Conservation (phyloP, 2,888 invertebrate species). For the Gandaritis pyraliata region DNA sequence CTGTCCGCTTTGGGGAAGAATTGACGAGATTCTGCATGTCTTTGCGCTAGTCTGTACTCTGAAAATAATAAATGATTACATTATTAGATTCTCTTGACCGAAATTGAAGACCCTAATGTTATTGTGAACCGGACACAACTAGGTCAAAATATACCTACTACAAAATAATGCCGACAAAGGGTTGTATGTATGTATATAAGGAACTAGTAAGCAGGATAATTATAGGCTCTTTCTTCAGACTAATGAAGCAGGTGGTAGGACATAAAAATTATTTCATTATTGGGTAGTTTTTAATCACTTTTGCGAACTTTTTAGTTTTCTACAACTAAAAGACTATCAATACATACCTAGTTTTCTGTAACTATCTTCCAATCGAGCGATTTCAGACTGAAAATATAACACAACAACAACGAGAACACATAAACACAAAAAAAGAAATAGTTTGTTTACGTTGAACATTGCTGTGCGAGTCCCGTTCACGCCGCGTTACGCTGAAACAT, state of each 20-base stretch:
- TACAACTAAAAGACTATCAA: not conserved
- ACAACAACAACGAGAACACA: conserved; percentile 75
- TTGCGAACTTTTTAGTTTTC: not conserved
- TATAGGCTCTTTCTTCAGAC: too few species aligned
- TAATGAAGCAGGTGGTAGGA: too few species aligned
- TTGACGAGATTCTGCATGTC: conserved; percentile 68
- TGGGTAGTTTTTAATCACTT: not conserved
- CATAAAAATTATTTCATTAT: too few species aligned
- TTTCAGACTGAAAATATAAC: conserved; percentile 79
- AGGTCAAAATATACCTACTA: too few species aligned
- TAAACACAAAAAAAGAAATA: conserved; percentile 75
- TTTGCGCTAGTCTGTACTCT: conserved; percentile 70
- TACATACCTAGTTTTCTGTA: conserved; percentile 71
- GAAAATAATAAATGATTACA: conserved; percentile 49
- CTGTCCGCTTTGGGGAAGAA: conserved; percentile 68
- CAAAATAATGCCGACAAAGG: too few species aligned
- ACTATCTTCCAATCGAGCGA: conserved; percentile 71
- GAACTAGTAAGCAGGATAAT: too few species aligned
- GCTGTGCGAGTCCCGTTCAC: conserved; percentile 53
- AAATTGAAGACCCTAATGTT: too few species aligned
- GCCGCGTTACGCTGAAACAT: conserved; percentile 58
- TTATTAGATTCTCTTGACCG: not conserved
- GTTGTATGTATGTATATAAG: too few species aligned
- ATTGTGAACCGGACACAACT: too few species aligned
- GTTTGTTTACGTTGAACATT: conserved; percentile 79